These are phyloP conservation scores for Oscheius sp. DNA, from an alignment of 2,888 invertebrate species.

Conservation along the genomic window DNA sequence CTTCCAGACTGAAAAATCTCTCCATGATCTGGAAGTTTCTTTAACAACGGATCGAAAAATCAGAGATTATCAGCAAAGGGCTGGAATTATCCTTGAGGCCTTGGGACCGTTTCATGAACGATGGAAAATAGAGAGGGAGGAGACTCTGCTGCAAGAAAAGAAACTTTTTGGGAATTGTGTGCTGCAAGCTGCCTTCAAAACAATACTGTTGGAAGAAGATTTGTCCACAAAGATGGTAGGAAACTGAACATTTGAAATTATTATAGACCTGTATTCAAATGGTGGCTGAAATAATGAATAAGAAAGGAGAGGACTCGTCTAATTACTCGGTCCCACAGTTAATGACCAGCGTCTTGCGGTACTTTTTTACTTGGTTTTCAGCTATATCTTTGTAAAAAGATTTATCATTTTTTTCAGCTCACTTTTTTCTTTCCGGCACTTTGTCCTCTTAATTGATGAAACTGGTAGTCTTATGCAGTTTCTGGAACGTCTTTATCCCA, in stretches of 20 bases:
- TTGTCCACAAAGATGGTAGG: slow-evolving; percentile 7
- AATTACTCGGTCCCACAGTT: slow-evolving; percentile 33
- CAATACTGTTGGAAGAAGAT: slow-evolving; percentile 16
- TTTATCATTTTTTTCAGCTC: not conserved
- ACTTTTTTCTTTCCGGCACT: slow-evolving; percentile 32
- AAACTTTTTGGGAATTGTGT: slow-evolving; percentile 35
- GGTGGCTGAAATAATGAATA: slow-evolving; percentile 27
- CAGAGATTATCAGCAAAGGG: slow-evolving; percentile 40
- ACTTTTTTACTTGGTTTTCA: too few relatives aligned
- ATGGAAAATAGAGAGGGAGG: slow-evolving; percentile 31
- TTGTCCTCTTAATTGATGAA: slow-evolving; percentile 32
- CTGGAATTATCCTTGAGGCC: slow-evolving; percentile 34
- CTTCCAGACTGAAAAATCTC: slow-evolving; percentile 31
- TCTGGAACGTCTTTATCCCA: slow-evolving; percentile 31
- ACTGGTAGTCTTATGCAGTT: slow-evolving; percentile 28
- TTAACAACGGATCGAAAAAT: slow-evolving; percentile 38
- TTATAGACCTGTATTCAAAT: slow-evolving; percentile 35
- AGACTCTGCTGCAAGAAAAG: slow-evolving; percentile 31
- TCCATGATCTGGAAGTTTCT: slow-evolving; percentile 38
- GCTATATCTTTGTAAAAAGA: too few relatives aligned
- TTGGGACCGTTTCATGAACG: slow-evolving; percentile 32
- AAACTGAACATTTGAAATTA: not conserved
- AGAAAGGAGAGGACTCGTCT: slow-evolving; percentile 23
- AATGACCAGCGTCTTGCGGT: slow-evolving; percentile 29
- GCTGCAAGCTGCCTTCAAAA: slow-evolving; percentile 4